Conservation (phyloP, 1,140 invertebrate genomes). For the Drosophila melanogaster region Release_6_plus_ISO1_MT NT_037436.4:6906501-6907000, state of each 20-base stretch:
- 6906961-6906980: conserved; percentile 63
- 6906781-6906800: conserved; percentile 28
- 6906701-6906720: conserved; percentile 74
- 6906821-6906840: conserved; percentile 21
- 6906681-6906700: conserved; percentile 46
- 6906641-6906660: conserved; percentile 24
- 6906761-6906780: conserved; percentile 74
- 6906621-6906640: conserved; percentile 23
- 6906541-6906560: conserved; percentile 46
- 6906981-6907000: conserved; percentile 20
- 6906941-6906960: conserved; percentile 49
- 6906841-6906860: conserved; percentile 2
- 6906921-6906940: conserved; percentile 32
- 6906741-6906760: conserved; percentile 82
- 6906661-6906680: conserved; percentile 36
- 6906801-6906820: conserved; percentile 20
- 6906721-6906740: conserved; percentile 81
- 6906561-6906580: conserved; percentile 77
- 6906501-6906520: conserved; percentile 37
- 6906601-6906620: conserved; percentile 66
- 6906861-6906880: background rate
- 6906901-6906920: conserved; percentile 65
- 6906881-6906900: conserved; percentile 59
- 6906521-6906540: conserved; percentile 26
- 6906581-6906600: conserved; percentile 76